A percentile compares a stretch with the other conserved stretches of the same genome.
phyloP scores from a whole-genome alignment of 2,113 vertebrate genomes.

The Gila orcuttii region DNA sequence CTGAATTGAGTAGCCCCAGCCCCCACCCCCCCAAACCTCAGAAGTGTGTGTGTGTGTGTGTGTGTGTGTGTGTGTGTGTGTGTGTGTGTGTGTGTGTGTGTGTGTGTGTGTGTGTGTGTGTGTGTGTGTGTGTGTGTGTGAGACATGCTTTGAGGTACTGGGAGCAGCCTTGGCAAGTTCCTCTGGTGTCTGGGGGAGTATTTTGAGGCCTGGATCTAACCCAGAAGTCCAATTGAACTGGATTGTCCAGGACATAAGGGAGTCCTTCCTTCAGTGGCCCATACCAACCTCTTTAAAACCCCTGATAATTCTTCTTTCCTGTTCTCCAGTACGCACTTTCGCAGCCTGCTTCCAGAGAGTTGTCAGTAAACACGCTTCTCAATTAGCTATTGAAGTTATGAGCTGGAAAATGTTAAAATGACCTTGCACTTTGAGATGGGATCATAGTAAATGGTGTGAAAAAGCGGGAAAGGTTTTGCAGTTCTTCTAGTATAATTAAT shows the following conservation, averaged over 20 bases:
- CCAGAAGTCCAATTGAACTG: slow-evolving; percentile 17
- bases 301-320: slow-evolving; percentile 19
- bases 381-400: not conserved
- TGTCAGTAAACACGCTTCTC: not conserved
- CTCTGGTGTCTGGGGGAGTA: slow-evolving; percentile 30
- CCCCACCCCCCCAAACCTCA: not conserved
- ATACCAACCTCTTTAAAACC: not conserved
- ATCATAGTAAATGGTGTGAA: not conserved
- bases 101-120: not conserved
- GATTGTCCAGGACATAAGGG: not conserved
- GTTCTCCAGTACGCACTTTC: slow-evolving; percentile 26
- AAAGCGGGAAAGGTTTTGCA: not conserved
- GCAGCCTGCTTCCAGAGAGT: not conserved
- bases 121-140: not conserved
- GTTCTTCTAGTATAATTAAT: not conserved
- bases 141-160: slow-evolving; percentile 21
- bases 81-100: not conserved
- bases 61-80: not conserved
- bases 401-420: slow-evolving; percentile 4
- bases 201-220: slow-evolving; percentile 26
- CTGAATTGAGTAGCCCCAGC: not conserved
- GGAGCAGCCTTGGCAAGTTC: slow-evolving; percentile 27
- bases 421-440: not conserved
- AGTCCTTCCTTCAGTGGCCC: not conserved
- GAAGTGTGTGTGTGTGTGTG: not conserved